A percentile compares a stretch with the other conserved stretches of the same genome.
These are phyloP conservation scores for Propithecus coquereli DNA, from an alignment of 2,113 vertebrate species.

Conservation along the genomic window DNA sequence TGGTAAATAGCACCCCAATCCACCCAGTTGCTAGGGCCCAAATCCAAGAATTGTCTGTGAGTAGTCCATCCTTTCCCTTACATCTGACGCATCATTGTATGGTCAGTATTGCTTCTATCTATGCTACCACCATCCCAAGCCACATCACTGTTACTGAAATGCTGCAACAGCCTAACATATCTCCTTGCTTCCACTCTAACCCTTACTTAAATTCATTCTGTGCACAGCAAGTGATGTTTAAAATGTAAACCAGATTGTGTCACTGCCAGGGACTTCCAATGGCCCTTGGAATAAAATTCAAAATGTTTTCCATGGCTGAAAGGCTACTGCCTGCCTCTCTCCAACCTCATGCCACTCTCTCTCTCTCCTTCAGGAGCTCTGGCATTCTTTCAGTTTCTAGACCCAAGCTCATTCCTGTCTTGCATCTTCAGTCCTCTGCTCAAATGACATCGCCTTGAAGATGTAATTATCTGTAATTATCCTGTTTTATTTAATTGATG, in stretches of 20 bases:
- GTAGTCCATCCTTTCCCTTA: neutral
- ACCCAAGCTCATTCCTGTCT: neutral
- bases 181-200: neutral
- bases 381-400: neutral
- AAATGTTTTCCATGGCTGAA: neutral
- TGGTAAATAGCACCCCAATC: neutral
- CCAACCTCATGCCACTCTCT: neutral
- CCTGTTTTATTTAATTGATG: neutral
- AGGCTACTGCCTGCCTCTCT: neutral
- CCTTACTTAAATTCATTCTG: neutral
- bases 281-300: neutral
- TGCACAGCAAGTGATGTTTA: neutral
- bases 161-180: neutral
- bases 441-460: neutral
- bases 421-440: neutral
- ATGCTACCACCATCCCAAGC: neutral
- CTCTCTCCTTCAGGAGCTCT: neutral
- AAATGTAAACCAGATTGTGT: neutral
- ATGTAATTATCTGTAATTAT: neutral
- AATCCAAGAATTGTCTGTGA: neutral
- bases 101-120: neutral
- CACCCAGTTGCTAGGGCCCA: neutral
- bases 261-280: neutral
- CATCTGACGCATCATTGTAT: accelerated
- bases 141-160: neutral